Evolutionary conservation across 2,113 vertebrate genomes (phyloP).

Genomic region (Pontoporia blainvillei): DNA sequence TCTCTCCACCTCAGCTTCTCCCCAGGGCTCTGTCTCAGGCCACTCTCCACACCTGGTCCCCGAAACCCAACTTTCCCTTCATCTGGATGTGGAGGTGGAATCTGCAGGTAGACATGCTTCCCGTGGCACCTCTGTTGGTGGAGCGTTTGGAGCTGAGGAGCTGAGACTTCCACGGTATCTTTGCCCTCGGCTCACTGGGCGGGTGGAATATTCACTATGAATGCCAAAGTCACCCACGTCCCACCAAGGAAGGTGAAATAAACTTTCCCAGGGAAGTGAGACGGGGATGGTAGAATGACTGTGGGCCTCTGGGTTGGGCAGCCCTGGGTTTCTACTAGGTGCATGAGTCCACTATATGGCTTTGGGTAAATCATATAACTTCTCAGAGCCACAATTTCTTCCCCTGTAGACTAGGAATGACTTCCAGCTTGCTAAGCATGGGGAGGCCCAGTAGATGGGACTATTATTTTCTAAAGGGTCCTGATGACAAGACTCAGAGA

Average conservation of each 20-base stretch:
- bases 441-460: not conserved
- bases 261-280: not conserved
- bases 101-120: not conserved
- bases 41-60: not conserved
- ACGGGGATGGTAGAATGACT: not conserved
- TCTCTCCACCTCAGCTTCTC: not conserved
- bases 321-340: not conserved
- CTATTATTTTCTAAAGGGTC: not conserved
- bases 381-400: accelerated
- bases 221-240: not conserved
- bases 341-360: accelerated
- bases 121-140: not conserved
- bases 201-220: not conserved
- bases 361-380: not conserved
- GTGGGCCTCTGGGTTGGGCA: not conserved
- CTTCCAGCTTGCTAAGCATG: not conserved
- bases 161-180: not conserved
- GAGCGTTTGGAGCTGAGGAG: not conserved
- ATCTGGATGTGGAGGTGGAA: not conserved
- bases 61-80: not conserved
- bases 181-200: not conserved
- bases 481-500: not conserved
- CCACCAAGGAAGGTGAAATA: not conserved
- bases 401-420: not conserved
- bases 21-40: not conserved